phyloP scores from a whole-genome alignment of 2,113 vertebrate genomes.

The Bos javanicus region DNA sequence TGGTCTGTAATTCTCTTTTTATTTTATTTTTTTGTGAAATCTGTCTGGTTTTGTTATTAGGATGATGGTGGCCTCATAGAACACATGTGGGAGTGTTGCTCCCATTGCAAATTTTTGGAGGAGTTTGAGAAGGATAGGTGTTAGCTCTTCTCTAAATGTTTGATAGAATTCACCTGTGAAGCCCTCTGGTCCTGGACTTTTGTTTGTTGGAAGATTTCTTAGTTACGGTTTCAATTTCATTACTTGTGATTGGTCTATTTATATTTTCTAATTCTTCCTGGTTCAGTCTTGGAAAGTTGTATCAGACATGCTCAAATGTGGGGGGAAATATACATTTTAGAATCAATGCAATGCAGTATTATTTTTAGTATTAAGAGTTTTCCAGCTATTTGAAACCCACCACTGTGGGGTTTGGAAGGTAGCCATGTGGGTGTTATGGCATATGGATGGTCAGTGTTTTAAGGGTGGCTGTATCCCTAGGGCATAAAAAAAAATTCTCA shows the following conservation, averaged over 20 bases:
- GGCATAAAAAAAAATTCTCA: background rate
- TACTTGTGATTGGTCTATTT: background rate
- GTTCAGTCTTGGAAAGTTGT: background rate
- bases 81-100: background rate
- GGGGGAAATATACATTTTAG: background rate
- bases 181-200: background rate
- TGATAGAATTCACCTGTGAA: background rate
- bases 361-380: background rate
- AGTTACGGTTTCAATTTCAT: background rate
- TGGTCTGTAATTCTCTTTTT: background rate
- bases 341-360: constrained; percentile 1
- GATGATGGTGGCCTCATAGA: background rate
- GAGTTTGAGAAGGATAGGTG: background rate
- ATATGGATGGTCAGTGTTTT: background rate
- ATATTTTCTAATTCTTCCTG: background rate
- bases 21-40: background rate
- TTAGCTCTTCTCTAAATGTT: background rate
- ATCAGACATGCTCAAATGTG: constrained; percentile 12
- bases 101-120: background rate
- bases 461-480: background rate
- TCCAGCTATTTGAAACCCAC: background rate
- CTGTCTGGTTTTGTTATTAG: background rate
- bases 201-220: background rate
- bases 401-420: background rate
- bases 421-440: background rate